These are phyloP conservation scores for Romanogobio albipinnatus DNA, from an alignment of 2,113 vertebrate genomes.

Conservation along the genomic window DNA sequence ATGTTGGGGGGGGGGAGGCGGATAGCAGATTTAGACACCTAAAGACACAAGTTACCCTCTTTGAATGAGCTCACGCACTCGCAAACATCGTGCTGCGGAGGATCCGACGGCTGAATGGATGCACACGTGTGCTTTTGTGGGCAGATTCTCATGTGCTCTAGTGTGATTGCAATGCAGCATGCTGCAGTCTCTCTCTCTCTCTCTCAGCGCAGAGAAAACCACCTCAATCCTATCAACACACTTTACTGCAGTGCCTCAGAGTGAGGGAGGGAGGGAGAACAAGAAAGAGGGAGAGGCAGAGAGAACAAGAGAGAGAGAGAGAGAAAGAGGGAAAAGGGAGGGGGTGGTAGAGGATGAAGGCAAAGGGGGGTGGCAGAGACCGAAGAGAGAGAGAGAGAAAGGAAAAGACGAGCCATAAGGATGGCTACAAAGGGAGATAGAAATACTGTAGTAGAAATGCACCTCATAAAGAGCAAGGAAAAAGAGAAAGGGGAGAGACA, in stretches of 20 bases:
- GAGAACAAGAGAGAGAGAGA: neutral
- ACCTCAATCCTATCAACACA: conserved; percentile 77
- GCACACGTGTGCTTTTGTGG: conserved; percentile 48
- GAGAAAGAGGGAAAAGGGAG: conserved; percentile 36
- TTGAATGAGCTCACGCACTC: conserved; percentile 65
- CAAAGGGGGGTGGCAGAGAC: conserved; percentile 56
- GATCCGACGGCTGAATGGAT: conserved; percentile 35
- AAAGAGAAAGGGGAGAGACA: neutral
- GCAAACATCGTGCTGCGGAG: conserved; percentile 27
- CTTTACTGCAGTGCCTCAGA: conserved; percentile 71
- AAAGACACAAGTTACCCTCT: conserved; percentile 71
- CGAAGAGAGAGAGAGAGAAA: conserved; percentile 33
- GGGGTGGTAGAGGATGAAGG: conserved; percentile 47
- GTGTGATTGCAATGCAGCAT: conserved; percentile 80
- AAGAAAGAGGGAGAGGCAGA: conserved; percentile 15
- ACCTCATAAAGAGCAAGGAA: neutral
- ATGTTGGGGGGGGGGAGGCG: neutral
- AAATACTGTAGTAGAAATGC: conserved; percentile 54
- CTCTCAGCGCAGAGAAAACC: conserved; percentile 62
- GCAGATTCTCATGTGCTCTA: conserved; percentile 63
- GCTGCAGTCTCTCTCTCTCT: conserved; percentile 79
- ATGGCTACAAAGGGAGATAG: conserved; percentile 45
- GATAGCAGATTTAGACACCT: conserved; percentile 42
- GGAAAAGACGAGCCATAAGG: conserved; percentile 2
- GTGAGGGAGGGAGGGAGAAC: conserved; percentile 53